Evolutionary conservation across 2,797 vertebrate genomes (phyloP).

Genomic region (Coendou prehensilis): DNA sequence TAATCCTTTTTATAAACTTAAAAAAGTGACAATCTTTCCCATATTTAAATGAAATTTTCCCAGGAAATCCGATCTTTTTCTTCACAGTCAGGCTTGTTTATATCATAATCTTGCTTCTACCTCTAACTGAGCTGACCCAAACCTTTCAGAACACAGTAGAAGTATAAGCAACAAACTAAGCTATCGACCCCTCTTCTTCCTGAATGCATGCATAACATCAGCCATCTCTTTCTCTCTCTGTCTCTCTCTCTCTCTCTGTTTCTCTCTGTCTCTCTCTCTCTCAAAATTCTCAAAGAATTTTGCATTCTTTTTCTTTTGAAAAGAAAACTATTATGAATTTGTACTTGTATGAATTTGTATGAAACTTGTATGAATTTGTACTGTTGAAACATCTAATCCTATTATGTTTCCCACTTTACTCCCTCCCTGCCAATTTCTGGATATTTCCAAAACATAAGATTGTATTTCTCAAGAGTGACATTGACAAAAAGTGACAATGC

Average conservation of each 20-base stretch:
- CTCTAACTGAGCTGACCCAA: neutral
- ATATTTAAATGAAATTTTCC: too few species aligned
- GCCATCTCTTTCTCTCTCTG: neutral
- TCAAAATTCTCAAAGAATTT: too few species aligned
- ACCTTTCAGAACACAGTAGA: conserved; percentile 44
- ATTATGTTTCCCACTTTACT: neutral
- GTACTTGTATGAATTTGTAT: too few species aligned
- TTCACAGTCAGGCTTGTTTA: too few species aligned
- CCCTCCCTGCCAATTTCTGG: conserved; percentile 7
- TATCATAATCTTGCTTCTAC: too few species aligned
- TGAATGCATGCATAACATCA: neutral
- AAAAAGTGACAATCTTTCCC: too few species aligned
- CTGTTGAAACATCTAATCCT: conserved; percentile 34
- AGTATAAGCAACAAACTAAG: neutral
- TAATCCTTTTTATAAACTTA: too few species aligned
- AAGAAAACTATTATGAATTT: neutral
- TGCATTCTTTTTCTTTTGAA: conserved; percentile 14
- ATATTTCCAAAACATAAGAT: conserved; percentile 14
- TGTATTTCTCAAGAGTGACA: neutral
- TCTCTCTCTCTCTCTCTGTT: too few species aligned
- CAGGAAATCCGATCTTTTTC: too few species aligned
- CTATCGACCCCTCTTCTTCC: neutral
- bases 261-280: too few species aligned
- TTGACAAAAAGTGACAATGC: neutral
- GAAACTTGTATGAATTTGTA: too few species aligned